A percentile compares a stretch with the other conserved stretches of the same genome.
Conservation (phyloP, 2,113 vertebrate genomes). For the Phalacrocorax pelagicus region DNA sequence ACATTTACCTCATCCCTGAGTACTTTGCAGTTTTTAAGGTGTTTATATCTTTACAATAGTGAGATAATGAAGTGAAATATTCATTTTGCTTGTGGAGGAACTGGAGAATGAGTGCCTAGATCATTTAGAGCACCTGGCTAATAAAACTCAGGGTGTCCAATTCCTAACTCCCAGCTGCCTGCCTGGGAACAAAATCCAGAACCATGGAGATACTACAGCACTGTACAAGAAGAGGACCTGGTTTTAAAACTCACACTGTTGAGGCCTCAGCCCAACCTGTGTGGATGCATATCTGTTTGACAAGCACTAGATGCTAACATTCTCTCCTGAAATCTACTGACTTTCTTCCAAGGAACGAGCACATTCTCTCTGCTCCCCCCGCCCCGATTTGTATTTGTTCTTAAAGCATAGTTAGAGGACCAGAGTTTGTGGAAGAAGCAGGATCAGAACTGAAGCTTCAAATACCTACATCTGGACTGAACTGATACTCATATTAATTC, state of each 20-base stretch:
- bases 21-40: background rate
- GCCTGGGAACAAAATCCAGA: background rate
- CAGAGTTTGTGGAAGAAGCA: background rate
- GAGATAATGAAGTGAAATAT: background rate
- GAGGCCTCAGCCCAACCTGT: background rate
- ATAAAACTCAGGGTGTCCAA: background rate
- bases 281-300: background rate
- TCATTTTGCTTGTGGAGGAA: background rate
- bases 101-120: background rate
- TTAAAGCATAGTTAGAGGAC: background rate
- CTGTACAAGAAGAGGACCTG: background rate
- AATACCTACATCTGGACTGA: background rate
- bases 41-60: background rate
- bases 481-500: background rate
- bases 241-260: background rate
- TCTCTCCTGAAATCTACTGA: background rate
- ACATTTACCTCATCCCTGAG: background rate
- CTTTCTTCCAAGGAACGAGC: background rate
- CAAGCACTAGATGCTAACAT: background rate
- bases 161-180: background rate
- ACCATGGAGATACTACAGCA: background rate
- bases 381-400: background rate
- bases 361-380: background rate
- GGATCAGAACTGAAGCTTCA: background rate
- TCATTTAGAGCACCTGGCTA: background rate